Conservation (phyloP, 2,797 vertebrate species). For the Poecilia gillii region DNA sequence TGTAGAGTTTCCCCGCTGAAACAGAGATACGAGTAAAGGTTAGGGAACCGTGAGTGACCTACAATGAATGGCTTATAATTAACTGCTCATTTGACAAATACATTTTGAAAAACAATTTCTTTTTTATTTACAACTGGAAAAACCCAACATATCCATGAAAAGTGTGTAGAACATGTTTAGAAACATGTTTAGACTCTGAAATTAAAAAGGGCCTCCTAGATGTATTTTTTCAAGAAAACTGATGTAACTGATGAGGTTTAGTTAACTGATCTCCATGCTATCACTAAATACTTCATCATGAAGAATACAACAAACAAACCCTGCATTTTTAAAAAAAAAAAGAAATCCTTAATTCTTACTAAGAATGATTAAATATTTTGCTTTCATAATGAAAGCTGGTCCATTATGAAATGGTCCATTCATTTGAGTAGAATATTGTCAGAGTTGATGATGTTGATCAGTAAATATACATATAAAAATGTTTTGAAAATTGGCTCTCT, state of each 20-base stretch:
- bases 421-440: neutral
- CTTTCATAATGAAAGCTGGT: neutral
- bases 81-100: constrained; percentile 8
- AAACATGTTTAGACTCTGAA: neutral
- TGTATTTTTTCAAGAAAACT: neutral
- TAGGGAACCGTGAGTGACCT: constrained; percentile 16
- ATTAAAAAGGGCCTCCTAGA: neutral
- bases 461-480: neutral
- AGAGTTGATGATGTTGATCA: neutral
- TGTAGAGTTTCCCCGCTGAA: constrained; percentile 2
- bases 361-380: neutral
- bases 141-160: neutral
- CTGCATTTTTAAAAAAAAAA: neutral
- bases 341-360: neutral
- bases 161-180: neutral
- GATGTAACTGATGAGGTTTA: too few species aligned
- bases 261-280: neutral
- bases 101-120: neutral
- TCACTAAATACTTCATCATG: neutral
- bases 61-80: constrained; percentile 25
- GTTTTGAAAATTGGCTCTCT: neutral
- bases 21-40: constrained; percentile 9
- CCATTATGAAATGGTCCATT: too few species aligned
- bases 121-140: neutral
- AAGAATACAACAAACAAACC: neutral